phyloP scores from a whole-genome alignment of 2,888 invertebrate species.

The Mellilla xanthometata region DNA sequence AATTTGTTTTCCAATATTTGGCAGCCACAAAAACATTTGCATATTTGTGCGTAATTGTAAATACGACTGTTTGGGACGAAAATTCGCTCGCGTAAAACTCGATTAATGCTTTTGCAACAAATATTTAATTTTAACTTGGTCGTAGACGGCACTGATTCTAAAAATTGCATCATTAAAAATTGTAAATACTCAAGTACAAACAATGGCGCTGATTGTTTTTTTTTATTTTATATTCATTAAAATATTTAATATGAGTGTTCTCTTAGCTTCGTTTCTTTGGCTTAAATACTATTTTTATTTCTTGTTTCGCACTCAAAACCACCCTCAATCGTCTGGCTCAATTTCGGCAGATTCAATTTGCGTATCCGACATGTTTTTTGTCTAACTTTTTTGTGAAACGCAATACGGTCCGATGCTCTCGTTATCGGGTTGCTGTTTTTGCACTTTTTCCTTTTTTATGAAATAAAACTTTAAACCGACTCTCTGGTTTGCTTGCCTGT shows the following conservation, averaged over 20 bases:
- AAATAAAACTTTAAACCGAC: conserved; percentile 33
- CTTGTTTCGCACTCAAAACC: not conserved
- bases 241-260: too few species aligned
- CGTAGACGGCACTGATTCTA: too few species aligned
- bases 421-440: conserved; percentile 37
- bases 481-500: conserved; percentile 27
- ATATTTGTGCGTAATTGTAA: conserved; percentile 18
- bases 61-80: conserved; percentile 7
- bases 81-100: not conserved
- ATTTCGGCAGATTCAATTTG: conserved; percentile 26
- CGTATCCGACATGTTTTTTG: conserved; percentile 18
- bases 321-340: not conserved
- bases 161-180: too few species aligned
- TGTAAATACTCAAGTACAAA: too few species aligned
- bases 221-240: too few species aligned
- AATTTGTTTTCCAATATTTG: conserved; percentile 26
- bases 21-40: conserved; percentile 25
- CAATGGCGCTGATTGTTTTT: too few species aligned
- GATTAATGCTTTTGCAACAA: too few species aligned
- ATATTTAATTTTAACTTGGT: too few species aligned
- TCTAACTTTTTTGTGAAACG: conserved; percentile 30
- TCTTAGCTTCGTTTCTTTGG: too few species aligned
- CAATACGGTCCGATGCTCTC: conserved; percentile 33
- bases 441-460: conserved; percentile 24
- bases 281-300: too few species aligned